A percentile compares a stretch with the other conserved stretches of the same genome.
phyloP scores from a whole-genome alignment of 2,888 invertebrate genomes.

The Dryococelus australis region DNA sequence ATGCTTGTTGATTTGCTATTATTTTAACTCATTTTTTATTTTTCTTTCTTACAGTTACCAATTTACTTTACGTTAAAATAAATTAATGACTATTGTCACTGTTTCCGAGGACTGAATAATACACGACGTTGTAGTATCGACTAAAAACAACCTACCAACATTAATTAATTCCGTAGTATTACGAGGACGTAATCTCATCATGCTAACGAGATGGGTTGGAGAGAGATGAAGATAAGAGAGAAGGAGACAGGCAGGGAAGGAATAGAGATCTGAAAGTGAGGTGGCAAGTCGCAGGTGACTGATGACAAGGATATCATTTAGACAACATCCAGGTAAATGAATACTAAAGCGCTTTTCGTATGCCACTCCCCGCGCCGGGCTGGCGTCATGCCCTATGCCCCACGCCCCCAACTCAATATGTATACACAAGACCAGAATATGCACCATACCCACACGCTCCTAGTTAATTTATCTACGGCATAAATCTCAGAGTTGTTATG shows the following conservation, averaged over 20 bases:
- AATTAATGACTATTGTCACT: background rate
- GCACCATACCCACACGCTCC: background rate
- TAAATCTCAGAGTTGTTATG: slow-evolving; percentile 41
- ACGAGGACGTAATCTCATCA: background rate
- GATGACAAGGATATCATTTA: slow-evolving; percentile 12
- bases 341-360: background rate
- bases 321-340: slow-evolving; percentile 8
- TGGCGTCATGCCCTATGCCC: background rate
- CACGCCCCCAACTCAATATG: background rate
- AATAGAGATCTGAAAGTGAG: slow-evolving; percentile 8
- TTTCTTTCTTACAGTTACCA: background rate
- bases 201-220: background rate
- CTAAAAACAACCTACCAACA: background rate
- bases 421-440: background rate
- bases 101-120: background rate
- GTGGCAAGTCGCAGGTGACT: background rate
- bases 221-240: background rate
- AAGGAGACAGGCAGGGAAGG: background rate
- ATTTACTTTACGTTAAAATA: background rate
- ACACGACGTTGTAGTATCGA: background rate
- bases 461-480: slow-evolving; percentile 36
- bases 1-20: background rate
- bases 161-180: background rate
- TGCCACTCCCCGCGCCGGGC: background rate
- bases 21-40: background rate